Conservation (phyloP, 2,113 vertebrate species). For the Anas platyrhynchos region DNA sequence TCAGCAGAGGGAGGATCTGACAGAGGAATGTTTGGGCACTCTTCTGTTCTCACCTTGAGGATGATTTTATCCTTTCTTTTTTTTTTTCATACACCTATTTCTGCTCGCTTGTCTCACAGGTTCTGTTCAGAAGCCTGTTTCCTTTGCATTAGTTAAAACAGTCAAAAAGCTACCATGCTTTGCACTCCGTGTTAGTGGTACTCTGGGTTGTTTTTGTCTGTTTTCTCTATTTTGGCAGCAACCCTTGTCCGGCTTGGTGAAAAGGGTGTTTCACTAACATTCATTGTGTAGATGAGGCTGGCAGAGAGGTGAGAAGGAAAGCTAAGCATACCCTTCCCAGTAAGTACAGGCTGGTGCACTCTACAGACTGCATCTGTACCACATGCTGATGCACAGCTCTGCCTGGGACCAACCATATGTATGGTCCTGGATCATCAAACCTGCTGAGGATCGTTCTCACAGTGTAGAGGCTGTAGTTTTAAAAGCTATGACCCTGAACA, state of each 20-base stretch:
- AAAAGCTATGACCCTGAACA: background rate
- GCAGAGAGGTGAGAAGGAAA: background rate
- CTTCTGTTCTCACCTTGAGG: background rate
- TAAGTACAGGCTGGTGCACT: background rate
- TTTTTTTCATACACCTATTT: background rate
- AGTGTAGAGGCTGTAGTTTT: background rate
- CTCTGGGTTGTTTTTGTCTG: background rate
- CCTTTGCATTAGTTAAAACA: background rate
- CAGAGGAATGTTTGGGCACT: background rate
- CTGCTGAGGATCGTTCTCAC: background rate
- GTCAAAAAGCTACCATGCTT: too few relatives aligned
- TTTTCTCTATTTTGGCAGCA: background rate
- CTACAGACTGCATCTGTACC: background rate
- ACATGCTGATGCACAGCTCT: background rate
- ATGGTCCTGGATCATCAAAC: background rate
- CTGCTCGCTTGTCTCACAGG: background rate
- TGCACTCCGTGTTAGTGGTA: background rate
- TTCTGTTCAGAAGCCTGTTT: background rate
- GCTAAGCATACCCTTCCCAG: background rate
- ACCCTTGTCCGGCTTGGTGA: background rate
- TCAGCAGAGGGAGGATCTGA: background rate
- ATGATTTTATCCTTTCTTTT: background rate
- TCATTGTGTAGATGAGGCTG: background rate
- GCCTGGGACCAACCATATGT: background rate
- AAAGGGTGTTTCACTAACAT: background rate